These are phyloP conservation scores for Allobates femoralis DNA, from an alignment of 2,797 vertebrate species.

Conservation along the genomic window DNA sequence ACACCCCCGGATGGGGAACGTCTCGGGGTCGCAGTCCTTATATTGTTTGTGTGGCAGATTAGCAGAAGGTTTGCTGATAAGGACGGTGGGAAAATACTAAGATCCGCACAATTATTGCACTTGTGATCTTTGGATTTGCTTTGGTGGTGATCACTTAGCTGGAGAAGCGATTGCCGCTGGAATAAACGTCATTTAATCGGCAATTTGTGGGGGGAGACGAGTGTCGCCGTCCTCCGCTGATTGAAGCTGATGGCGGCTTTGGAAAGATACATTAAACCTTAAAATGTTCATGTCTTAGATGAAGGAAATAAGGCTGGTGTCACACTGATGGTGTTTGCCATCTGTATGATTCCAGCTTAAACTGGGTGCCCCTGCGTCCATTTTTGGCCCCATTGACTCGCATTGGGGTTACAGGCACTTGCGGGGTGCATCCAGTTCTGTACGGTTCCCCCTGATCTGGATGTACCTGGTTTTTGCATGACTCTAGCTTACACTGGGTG, in stretches of 20 bases:
- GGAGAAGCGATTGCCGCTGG: slow-evolving; percentile 67
- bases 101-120: slow-evolving; percentile 63
- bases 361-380: too few species aligned
- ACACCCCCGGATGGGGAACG: slow-evolving; percentile 61
- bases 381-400: too few species aligned
- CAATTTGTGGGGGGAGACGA: not conserved
- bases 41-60: slow-evolving; percentile 69
- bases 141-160: slow-evolving; percentile 64
- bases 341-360: too few species aligned
- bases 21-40: slow-evolving; percentile 62
- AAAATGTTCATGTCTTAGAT: not conserved
- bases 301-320: not conserved
- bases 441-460: too few species aligned
- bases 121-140: slow-evolving; percentile 62
- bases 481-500: too few species aligned
- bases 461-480: too few species aligned
- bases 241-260: not conserved
- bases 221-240: not conserved
- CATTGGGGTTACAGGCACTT: too few species aligned
- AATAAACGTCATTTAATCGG: slow-evolving; percentile 33
- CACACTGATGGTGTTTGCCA: not conserved
- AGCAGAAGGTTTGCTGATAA: slow-evolving; percentile 66
- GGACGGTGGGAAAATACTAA: slow-evolving; percentile 62
- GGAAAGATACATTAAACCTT: not conserved
- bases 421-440: too few species aligned